phyloP scores from a whole-genome alignment of 1,140 invertebrate species.

The Pogonognathellus flavescens region DNA sequence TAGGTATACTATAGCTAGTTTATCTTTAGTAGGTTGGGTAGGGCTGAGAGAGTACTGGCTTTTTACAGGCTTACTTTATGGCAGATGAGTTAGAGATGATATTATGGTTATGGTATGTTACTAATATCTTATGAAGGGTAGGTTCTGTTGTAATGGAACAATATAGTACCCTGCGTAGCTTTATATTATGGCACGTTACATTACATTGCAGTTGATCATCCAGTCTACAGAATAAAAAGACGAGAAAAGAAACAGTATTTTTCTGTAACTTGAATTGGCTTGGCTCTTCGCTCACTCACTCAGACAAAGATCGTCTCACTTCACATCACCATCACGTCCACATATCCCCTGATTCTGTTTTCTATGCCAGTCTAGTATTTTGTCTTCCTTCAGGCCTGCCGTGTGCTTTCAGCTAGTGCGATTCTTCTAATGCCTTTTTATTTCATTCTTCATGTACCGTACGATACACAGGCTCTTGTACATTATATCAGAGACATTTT shows the following conservation, averaged over 20 bases:
- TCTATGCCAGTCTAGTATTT: conserved; percentile 21
- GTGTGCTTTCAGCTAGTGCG: too few relatives aligned
- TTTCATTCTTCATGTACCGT: background rate
- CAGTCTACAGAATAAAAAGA: conserved; percentile 12
- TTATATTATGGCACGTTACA: conserved; percentile 4
- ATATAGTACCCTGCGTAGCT: conserved; percentile 2
- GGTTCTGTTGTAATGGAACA: conserved; percentile 24
- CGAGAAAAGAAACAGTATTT: conserved; percentile 46
- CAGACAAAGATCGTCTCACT: conserved; percentile 46
- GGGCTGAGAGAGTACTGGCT: background rate
- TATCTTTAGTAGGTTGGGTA: background rate
- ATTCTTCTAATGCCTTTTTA: background rate
- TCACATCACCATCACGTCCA: conserved; percentile 46
- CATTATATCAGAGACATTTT: background rate
- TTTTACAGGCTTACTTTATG: conserved; percentile 17
- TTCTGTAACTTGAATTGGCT: conserved; percentile 19
- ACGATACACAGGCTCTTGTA: background rate
- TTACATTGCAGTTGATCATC: conserved; percentile 16
- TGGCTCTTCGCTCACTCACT: background rate
- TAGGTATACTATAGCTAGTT: background rate
- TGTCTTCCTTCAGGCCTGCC: conserved; percentile 24
- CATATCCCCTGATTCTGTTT: conserved; percentile 16
- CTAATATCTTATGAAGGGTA: background rate
- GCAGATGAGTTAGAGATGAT: conserved; percentile 29
- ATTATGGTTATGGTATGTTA: background rate